Evolutionary conservation across 2,888 invertebrate genomes (phyloP).

Genomic region (Athalia cordata): DNA sequence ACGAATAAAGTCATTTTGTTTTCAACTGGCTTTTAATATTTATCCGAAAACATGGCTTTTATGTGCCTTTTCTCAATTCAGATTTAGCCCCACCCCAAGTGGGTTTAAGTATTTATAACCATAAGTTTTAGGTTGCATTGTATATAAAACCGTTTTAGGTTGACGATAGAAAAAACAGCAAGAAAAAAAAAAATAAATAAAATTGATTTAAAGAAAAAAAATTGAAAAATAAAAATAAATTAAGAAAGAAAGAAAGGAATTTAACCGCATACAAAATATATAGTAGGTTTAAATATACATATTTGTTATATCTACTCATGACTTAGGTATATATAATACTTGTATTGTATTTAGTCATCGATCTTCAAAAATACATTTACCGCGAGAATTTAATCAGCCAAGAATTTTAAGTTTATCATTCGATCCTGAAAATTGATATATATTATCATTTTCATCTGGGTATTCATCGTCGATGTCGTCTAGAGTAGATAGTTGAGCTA

Average conservation of each 20-base stretch:
- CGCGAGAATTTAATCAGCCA: not conserved
- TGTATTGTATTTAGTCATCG: not conserved
- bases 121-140: conserved; percentile 28
- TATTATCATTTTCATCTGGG: not conserved
- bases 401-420: not conserved
- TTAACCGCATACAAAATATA: not conserved
- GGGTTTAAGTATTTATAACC: conserved; percentile 24
- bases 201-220: not conserved
- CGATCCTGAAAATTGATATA: not conserved
- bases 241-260: not conserved
- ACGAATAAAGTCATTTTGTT: conserved; percentile 56
- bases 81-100: not conserved
- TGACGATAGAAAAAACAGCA: conserved; percentile 10
- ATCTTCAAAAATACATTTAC: not conserved
- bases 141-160: conserved; percentile 33
- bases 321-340: not conserved
- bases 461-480: not conserved
- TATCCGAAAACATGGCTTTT: conserved; percentile 31
- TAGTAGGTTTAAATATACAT: conserved; percentile 15
- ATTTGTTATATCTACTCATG: conserved; percentile 7
- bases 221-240: not conserved
- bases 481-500: not conserved
- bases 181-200: not conserved
- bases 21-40: conserved; percentile 49
- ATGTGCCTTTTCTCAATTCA: conserved; percentile 28